phyloP scores from a whole-genome alignment of 2,888 invertebrate species.

The Copidosoma aretas region DNA sequence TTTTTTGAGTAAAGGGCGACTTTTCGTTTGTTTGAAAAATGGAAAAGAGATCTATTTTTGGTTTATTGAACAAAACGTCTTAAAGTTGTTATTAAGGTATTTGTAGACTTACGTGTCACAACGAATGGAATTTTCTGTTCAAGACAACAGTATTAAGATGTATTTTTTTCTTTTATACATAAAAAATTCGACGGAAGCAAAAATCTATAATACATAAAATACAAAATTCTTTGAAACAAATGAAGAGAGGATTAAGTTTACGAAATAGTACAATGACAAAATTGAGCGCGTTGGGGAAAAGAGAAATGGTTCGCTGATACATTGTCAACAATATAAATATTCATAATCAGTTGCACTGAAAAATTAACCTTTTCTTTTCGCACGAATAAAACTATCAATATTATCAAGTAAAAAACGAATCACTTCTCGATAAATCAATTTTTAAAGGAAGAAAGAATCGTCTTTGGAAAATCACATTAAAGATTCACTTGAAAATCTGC shows the following conservation, averaged over 20 bases:
- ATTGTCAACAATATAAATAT: constrained; percentile 8
- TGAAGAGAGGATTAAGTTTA: constrained; percentile 12
- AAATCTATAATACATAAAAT: constrained; percentile 26
- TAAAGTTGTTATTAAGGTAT: no score
- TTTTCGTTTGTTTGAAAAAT: constrained; percentile 11
- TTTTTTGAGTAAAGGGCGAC: constrained; percentile 10
- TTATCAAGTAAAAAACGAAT: constrained; percentile 31
- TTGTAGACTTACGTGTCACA: not conserved
- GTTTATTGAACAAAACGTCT: not conserved
- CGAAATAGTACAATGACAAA: constrained; percentile 15
- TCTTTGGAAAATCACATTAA: constrained; percentile 24
- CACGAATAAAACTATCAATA: constrained; percentile 21
- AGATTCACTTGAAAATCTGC: constrained; percentile 15
- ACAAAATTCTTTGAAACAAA: constrained; percentile 17
- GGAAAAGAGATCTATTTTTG: constrained; percentile 1
- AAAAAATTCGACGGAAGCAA: constrained; percentile 8
- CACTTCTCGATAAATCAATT: constrained; percentile 19
- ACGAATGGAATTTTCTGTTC: constrained; percentile 16
- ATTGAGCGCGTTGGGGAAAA: constrained; percentile 11
- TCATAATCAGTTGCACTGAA: constrained; percentile 22
- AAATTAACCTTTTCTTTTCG: constrained; percentile 21
- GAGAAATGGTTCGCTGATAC: not conserved
- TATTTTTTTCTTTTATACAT: constrained; percentile 5
- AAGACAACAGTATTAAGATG: not conserved
- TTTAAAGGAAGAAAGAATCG: constrained; percentile 30